A percentile compares a stretch with the other conserved stretches of the same genome.
Conservation (phyloP, 2,113 vertebrate genomes). For the Pardalotus punctatus region DNA sequence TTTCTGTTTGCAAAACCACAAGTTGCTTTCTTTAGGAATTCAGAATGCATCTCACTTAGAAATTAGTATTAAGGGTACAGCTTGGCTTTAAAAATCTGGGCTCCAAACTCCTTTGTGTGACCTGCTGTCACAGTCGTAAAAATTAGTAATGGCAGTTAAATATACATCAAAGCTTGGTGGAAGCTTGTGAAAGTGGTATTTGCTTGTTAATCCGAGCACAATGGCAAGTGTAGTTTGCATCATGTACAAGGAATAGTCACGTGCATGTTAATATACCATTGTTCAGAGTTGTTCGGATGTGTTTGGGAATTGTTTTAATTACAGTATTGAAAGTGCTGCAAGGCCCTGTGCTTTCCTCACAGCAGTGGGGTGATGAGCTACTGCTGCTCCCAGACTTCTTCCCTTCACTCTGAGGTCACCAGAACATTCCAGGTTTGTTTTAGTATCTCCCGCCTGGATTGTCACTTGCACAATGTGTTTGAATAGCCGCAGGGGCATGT, state of each 20-base stretch:
- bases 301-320: neutral
- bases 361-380: neutral
- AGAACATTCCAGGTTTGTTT: neutral
- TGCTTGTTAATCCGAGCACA: neutral
- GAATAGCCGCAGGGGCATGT: neutral
- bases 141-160: neutral
- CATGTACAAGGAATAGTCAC: neutral
- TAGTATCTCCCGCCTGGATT: neutral
- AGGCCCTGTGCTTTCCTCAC: neutral
- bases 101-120: neutral
- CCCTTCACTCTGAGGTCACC: neutral
- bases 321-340: neutral
- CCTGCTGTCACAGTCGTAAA: neutral
- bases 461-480: rapidly evolving
- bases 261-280: neutral
- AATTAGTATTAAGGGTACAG: neutral
- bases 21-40: neutral
- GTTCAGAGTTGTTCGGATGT: neutral
- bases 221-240: neutral
- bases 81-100: neutral
- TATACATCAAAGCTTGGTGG: neutral
- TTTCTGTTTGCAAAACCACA: neutral
- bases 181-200: neutral
- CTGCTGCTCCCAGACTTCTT: neutral
- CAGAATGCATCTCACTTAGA: neutral